Percentiles rank a stretch among this genome's conserved stretches.
Conservation (phyloP, 2,888 invertebrate genomes). For the Ametastegia equiseti region DNA sequence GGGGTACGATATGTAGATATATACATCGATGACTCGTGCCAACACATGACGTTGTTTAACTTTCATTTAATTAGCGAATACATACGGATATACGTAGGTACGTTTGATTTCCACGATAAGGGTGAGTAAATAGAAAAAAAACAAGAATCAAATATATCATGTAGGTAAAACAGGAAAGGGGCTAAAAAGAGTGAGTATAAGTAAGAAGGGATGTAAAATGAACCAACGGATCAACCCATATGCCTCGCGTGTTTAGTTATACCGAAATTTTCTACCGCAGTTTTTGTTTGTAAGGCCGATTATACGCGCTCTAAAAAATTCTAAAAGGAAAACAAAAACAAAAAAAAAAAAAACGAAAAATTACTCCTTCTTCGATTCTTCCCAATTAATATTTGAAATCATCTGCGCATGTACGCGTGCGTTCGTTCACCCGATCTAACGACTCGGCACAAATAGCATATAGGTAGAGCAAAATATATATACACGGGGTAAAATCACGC, state of each 20-base stretch:
- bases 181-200: background rate
- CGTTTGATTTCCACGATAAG: slow-evolving; percentile 37
- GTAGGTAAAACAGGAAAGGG: background rate
- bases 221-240: slow-evolving; percentile 27
- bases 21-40: slow-evolving; percentile 40
- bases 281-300: background rate
- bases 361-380: background rate
- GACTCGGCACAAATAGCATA: slow-evolving; percentile 33
- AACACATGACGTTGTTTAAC: slow-evolving; percentile 38
- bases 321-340: background rate
- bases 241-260: slow-evolving; percentile 4
- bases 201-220: slow-evolving; percentile 5
- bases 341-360: background rate
- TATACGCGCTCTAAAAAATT: background rate
- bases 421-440: slow-evolving; percentile 31
- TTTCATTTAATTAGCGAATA: slow-evolving; percentile 44
- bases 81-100: background rate
- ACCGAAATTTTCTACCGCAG: background rate
- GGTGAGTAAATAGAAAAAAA: background rate
- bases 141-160: too few species aligned
- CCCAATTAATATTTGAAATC: background rate
- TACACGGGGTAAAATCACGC: slow-evolving; percentile 28
- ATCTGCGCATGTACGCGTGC: background rate
- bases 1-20: background rate
- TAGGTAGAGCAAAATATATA: background rate